Base-by-base conservation (phyloP, 1,140 invertebrate genomes). In the Solen grandis region DNA sequence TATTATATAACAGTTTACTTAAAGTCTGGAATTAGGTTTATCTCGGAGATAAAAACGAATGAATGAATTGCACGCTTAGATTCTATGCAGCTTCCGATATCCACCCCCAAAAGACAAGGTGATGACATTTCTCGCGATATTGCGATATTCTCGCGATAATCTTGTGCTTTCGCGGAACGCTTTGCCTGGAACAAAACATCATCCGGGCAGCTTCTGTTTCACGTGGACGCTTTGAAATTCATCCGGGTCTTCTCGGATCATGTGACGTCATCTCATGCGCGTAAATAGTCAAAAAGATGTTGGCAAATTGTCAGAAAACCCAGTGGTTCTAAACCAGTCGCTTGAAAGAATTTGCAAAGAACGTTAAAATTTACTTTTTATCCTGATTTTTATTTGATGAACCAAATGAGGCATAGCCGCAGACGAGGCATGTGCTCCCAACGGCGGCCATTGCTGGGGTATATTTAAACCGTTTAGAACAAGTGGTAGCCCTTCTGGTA, bases 171-270 rank as follows among this genome's bases (percentile, higher is more conserved):
- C 41, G 8, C 41, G 41, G 8, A 46, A 10, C 41, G 8, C 8
- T 19, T 8, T 46, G 41, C 8, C 8, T 19, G 41, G 8, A 46
- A 46, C 41, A 19, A 46, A 19, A 46, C 41, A n/a, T 46, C 41
- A 10, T 8, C 8, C 8, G 19, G 8, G 59, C 29, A 36, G 65
- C 50, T 57, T 78, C 75, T 78, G 75, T 55, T 78, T 78, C 75
- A 35, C 65, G 50, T 54, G 54, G 65, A 78, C 55, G 63, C 75
- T 78, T 78, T 78, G 75, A 78, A 78, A 78, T 78, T 78, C 75
- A 78, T 68, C 65, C 63, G 55, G 75, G 65, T 60, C 36, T 57
- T 41, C 50, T 55, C 5, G 75, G 75, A 55, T 78, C 63, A 46
- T 65, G 65, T 68, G 65, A 78, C 60, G 52, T 60, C 57, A 29